Percentiles rank a stretch among this genome's conserved stretches.
phyloP scores from a whole-genome alignment of 2,113 vertebrate species.

The Seriola dumerili region DNA sequence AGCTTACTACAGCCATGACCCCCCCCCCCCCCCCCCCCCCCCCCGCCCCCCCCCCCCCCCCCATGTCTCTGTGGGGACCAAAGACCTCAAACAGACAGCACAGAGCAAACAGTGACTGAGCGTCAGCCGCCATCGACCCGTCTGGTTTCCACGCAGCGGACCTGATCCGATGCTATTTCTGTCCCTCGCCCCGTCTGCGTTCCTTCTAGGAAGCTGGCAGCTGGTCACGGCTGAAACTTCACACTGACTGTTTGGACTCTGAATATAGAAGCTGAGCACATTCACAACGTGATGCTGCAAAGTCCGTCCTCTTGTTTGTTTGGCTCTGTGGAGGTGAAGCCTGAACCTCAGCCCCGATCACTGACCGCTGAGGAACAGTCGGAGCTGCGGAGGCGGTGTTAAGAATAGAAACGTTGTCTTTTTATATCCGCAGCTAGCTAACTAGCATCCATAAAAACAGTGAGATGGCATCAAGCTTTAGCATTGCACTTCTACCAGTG shows the following conservation, averaged over 20 bases:
- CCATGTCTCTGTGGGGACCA: neutral
- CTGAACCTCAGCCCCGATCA: too few relatives aligned
- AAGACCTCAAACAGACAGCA: neutral
- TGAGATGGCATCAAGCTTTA: too few relatives aligned
- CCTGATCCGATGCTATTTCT: slow-evolving; percentile 31
- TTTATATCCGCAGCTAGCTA: too few relatives aligned
- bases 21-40: neutral
- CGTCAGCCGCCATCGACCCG: slow-evolving; percentile 17
- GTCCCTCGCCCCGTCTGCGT: neutral
- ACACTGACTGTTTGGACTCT: slow-evolving; percentile 28
- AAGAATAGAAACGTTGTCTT: too few relatives aligned
- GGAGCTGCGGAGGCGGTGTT: too few relatives aligned
- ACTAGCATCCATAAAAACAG: too few relatives aligned
- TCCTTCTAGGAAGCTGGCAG: slow-evolving; percentile 26
- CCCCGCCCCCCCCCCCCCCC: neutral
- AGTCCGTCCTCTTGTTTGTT: slow-evolving; percentile 3
- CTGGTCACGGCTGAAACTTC: neutral
- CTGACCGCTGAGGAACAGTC: too few relatives aligned
- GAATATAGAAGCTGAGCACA: slow-evolving; percentile 37
- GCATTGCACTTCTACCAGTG: too few relatives aligned
- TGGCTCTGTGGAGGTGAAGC: neutral
- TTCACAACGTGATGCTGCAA: slow-evolving; percentile 23
- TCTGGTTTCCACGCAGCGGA: neutral
- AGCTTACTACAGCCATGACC: neutral
- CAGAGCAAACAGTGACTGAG: slow-evolving; percentile 25